Base-by-base conservation (phyloP, 30 jellyfish, hydroid and myxozoan species). In the Calvadosia cruxmelitensis region DNA sequence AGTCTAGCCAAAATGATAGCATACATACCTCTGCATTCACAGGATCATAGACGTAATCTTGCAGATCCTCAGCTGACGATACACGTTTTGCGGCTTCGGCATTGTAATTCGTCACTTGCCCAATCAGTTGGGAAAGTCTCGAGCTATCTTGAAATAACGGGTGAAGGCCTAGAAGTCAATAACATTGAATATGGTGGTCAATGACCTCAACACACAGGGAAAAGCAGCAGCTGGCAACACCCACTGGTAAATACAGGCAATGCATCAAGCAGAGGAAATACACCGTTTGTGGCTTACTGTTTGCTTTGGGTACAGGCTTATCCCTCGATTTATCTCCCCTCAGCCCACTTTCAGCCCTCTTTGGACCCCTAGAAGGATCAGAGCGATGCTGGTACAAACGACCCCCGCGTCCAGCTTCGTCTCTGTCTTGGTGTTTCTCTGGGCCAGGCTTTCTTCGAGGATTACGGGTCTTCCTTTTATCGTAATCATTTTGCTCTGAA, bases 91-190 rank as follows among this genome's bases (percentile, higher is more conserved):
- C 5, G 28, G 34, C 28, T 31, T 86, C 96, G 31, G 70, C 93
- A 35, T 72, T 78, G 23, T 33, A 34, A 65, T 63, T 79, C 13
- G 96, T 86, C 5, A 86, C 49, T 26, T 86, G 94, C 2, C 94
- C 83, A 50, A 86, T 79, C 70, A 86, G 53, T 53, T 86, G 94
- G 49, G 96, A 76, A 16, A 86, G 70, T 64, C 82, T 75, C 42
- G 96, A 86, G 42, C 70, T 79, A 53, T 86, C 96, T 66, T 74
- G 96, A 70, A 86, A 86, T 52, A 86, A 68, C 0, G 94, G 87
- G 67, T 86, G 96, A 31, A 69, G 75, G 49, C 72, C 94, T 81
- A 66, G 34, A n/a, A n/a, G n/a, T n/a, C n/a, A n/a, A n/a, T n/a
- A n/a, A n/a, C n/a, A n/a, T n/a, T n/a, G n/a, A n/a, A n/a, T n/a